Conservation (phyloP, 2,113 vertebrate genomes). For the Xiphophorus couchianus region DNA sequence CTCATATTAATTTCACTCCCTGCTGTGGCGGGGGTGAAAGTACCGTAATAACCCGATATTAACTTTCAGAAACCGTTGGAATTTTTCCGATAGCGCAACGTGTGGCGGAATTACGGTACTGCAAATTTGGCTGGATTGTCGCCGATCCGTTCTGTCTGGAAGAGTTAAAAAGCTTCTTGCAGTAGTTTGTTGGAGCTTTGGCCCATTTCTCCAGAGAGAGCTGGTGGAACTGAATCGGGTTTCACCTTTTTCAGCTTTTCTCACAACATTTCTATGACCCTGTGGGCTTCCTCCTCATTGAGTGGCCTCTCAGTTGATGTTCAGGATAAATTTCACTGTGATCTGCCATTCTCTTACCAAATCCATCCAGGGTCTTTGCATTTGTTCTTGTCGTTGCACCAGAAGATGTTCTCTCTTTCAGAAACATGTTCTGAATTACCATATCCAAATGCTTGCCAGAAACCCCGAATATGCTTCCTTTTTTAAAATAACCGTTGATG, state of each 20-base stretch:
- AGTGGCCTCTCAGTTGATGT: not conserved
- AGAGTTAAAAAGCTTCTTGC: not conserved
- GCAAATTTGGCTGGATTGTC: no score
- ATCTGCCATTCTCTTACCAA: not conserved
- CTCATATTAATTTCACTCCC: no score
- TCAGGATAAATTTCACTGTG: not conserved
- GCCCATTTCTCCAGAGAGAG: not conserved
- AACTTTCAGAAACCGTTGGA: no score
- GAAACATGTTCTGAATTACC: not conserved
- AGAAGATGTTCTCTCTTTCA: no score
- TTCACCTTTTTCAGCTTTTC: not conserved
- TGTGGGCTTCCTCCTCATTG: not conserved
- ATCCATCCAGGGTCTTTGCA: no score
- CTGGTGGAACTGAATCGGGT: not conserved
- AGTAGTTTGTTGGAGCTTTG: not conserved
- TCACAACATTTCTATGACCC: not conserved
- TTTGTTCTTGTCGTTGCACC: not conserved
- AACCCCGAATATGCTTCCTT: not conserved
- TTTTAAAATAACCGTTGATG: not conserved
- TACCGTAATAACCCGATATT: no score
- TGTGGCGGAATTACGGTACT: no score
- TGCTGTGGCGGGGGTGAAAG: no score
- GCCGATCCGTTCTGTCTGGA: no score
- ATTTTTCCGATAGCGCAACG: no score
- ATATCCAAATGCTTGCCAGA: not conserved